These are phyloP conservation scores for Dipodomys ordii DNA, from an alignment of 2,113 vertebrate species.

Conservation along the genomic window DNA sequence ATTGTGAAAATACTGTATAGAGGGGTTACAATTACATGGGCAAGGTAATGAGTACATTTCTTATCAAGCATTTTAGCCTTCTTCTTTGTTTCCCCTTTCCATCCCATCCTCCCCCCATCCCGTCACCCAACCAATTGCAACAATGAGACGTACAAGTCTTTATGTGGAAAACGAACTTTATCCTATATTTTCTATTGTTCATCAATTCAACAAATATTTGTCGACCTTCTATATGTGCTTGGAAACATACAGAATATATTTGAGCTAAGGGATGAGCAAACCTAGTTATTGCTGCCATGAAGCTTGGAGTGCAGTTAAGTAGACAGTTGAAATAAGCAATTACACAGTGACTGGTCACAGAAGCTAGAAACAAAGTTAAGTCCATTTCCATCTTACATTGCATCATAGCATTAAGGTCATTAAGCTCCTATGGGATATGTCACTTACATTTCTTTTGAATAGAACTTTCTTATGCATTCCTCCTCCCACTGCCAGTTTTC, in stretches of 20 bases:
- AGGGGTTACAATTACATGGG: no score
- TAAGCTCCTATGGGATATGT: neutral
- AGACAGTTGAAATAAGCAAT: neutral
- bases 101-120: no score
- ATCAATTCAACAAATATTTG: slow-evolving; percentile 13
- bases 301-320: neutral
- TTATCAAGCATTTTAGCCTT: no score
- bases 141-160: no score
- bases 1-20: no score
- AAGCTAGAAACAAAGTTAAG: neutral
- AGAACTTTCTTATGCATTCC: neutral
- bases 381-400: neutral
- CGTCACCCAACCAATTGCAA: no score
- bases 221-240: neutral
- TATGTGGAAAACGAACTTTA: neutral
- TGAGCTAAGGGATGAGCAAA: neutral
- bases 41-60: no score
- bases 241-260: neutral
- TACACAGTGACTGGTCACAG: neutral
- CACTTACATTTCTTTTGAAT: neutral
- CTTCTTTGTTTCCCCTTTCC: no score
- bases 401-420: neutral
- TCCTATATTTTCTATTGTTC: neutral
- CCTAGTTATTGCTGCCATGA: neutral
- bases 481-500: neutral